A percentile compares a stretch with the other conserved stretches of the same genome.
These are phyloP conservation scores for Tragulus kanchil DNA, from an alignment of 2,113 vertebrate species.

Conservation along the genomic window DNA sequence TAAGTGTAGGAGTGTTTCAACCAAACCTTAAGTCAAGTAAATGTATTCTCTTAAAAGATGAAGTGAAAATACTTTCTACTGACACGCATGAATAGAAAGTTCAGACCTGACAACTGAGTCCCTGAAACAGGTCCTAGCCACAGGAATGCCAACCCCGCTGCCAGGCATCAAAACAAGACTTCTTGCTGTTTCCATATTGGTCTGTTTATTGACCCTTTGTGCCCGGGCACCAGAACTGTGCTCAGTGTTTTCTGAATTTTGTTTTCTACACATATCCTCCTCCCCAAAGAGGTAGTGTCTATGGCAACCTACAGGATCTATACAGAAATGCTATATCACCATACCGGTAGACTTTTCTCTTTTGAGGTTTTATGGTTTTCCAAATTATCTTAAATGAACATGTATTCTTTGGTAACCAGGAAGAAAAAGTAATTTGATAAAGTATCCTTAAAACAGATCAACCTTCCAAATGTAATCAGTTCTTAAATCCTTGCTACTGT, in stretches of 20 bases:
- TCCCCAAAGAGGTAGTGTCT: not conserved
- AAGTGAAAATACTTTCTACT: slow-evolving; percentile 46
- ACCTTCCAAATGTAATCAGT: not conserved
- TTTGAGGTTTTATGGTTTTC: slow-evolving; percentile 19
- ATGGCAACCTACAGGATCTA: not conserved
- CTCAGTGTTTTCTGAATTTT: not conserved
- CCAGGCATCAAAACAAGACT: not conserved
- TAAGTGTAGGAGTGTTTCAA: not conserved
- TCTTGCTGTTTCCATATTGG: not conserved
- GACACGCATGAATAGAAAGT: not conserved
- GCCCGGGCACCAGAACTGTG: not conserved
- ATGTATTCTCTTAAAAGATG: slow-evolving; percentile 9
- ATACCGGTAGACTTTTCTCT: not conserved
- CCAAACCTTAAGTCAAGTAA: slow-evolving; percentile 16
- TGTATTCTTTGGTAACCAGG: not conserved
- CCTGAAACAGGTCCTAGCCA: not conserved
- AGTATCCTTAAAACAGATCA: not conserved
- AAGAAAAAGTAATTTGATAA: not conserved
- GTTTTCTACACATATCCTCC: not conserved
- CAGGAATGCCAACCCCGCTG: not conserved
- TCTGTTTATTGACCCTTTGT: too few relatives aligned
- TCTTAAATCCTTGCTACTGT: not conserved
- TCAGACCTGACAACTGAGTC: not conserved
- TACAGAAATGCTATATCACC: not conserved
- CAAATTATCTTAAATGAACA: not conserved